phyloP scores from a whole-genome alignment of 2,797 vertebrate genomes.

The Mareca strepera region DNA sequence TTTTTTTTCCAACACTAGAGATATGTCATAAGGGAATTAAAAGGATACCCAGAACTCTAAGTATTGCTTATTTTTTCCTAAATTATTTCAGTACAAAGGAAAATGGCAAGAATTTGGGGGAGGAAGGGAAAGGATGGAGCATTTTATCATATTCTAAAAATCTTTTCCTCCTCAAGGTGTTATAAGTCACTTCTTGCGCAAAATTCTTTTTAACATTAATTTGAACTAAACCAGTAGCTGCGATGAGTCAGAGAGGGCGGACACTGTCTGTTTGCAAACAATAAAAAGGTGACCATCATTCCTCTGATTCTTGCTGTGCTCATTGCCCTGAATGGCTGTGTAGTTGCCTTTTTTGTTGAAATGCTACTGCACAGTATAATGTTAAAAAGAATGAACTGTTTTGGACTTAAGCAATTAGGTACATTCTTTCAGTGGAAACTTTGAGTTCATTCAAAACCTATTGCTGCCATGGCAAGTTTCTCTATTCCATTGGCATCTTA shows the following conservation, averaged over 20 bases:
- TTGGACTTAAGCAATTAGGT: not conserved
- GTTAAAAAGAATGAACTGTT: not conserved
- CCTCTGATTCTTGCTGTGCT: not conserved
- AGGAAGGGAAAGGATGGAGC: not conserved
- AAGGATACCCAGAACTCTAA: not conserved
- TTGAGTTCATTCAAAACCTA: not conserved
- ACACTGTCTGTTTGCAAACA: not conserved
- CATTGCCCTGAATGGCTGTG: not conserved
- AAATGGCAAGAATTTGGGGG: not conserved
- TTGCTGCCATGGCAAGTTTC: not conserved
- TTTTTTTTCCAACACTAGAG: not conserved
- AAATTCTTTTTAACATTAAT: not conserved
- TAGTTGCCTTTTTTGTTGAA: slow-evolving; percentile 4
- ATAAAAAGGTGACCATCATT: not conserved
- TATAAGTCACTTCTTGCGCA: not conserved
- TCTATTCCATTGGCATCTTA: not conserved
- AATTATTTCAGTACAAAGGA: not conserved
- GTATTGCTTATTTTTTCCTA: not conserved
- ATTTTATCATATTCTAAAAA: not conserved
- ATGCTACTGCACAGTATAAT: not conserved
- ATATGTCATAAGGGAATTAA: not conserved
- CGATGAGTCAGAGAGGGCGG: not conserved
- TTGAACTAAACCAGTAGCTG: slow-evolving; percentile 27
- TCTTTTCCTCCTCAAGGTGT: not conserved
- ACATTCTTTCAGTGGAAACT: not conserved